Conservation (phyloP, 1,140 invertebrate genomes). For the Pentalonia nigronervosa region DNA sequence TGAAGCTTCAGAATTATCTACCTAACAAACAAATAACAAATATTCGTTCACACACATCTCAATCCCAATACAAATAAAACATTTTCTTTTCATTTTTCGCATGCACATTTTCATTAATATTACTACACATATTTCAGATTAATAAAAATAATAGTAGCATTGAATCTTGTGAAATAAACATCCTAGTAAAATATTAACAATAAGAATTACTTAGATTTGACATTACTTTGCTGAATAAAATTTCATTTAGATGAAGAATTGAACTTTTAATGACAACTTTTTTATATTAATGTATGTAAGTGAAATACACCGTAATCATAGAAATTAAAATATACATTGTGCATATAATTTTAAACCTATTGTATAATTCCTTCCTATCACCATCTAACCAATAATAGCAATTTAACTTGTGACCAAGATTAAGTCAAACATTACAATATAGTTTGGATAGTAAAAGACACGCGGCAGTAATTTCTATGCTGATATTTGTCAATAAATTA, state of each 20-base stretch:
- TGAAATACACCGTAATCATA: not conserved
- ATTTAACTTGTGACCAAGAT: conserved; percentile 5
- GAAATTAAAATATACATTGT: not conserved
- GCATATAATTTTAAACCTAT: not conserved
- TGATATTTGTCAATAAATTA: conserved; percentile 40
- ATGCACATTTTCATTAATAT: conserved; percentile 41
- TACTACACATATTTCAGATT: not conserved
- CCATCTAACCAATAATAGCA: conserved; percentile 27
- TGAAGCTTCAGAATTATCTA: conserved; percentile 45
- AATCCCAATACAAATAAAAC: conserved; percentile 18
- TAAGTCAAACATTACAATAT: conserved; percentile 10
- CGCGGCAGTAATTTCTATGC: conserved; percentile 18
- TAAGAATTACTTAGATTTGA: not conserved
- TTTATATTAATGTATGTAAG: not conserved
- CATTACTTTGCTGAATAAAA: conserved; percentile 36
- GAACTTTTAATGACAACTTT: not conserved
- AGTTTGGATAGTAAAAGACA: conserved; percentile 32
- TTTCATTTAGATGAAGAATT: not conserved
- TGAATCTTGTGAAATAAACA: conserved; percentile 17
- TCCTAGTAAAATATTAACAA: not conserved
- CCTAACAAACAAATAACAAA: conserved; percentile 34
- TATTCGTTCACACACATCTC: conserved; percentile 46
- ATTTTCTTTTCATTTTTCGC: conserved; percentile 46
- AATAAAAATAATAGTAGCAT: conserved; percentile 19
- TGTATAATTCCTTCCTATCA: conserved; percentile 15